These are phyloP conservation scores for Gadus chalcogrammus DNA, from an alignment of 2,113 vertebrate species.

Conservation along the genomic window DNA sequence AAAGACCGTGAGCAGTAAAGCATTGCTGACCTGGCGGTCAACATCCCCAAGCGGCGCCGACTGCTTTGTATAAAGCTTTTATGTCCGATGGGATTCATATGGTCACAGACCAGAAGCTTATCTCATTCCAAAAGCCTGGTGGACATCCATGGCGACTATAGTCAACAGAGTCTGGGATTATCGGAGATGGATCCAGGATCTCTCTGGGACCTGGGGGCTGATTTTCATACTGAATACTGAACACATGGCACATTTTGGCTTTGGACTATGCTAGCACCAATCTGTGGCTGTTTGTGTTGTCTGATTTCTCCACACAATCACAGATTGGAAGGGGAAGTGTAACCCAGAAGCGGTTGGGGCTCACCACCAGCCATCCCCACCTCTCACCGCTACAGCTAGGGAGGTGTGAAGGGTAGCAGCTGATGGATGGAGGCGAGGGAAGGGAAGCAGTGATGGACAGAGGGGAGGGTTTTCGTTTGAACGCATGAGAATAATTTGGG, in stretches of 20 bases:
- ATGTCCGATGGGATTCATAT: constrained; percentile 51
- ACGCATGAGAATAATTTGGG: not conserved
- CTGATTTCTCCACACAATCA: constrained; percentile 7
- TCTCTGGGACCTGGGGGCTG: constrained; percentile 13
- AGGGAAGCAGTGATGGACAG: constrained; percentile 42
- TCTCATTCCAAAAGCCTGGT: constrained; percentile 47
- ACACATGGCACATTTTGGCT: constrained; percentile 23
- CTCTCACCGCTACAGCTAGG: constrained; percentile 20
- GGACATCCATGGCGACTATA: constrained; percentile 65
- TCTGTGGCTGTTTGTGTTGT: constrained; percentile 22
- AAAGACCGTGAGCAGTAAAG: no score
- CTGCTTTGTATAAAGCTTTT: constrained; percentile 38
- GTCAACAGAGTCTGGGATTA: constrained; percentile 37
- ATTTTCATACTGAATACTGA: constrained; percentile 20
- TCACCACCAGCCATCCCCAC: constrained; percentile 29
- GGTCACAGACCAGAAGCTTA: constrained; percentile 24
- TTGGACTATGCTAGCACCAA: constrained; percentile 19
- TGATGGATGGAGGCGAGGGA: constrained; percentile 22
- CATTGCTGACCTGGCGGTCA: not conserved
- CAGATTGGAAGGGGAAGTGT: constrained; percentile 5
- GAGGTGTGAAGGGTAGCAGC: constrained; percentile 18
- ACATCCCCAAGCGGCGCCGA: not conserved
- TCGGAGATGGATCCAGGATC: constrained; percentile 20
- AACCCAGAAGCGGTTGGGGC: constrained; percentile 11
- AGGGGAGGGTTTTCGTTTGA: constrained; percentile 2